A percentile compares a stretch with the other conserved stretches of the same genome.
Evolutionary conservation across 2,113 vertebrate species (phyloP).

Genomic region (Mus musculus): GRCm39 chr3:136543501-136544000

Average conservation of each 20-base stretch:
- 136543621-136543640: neutral
- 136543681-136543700: neutral
- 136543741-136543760: neutral
- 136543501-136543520: neutral
- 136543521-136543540: neutral
- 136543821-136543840: too few species aligned
- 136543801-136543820: neutral
- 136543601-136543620: neutral
- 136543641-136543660: neutral
- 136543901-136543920: too few species aligned
- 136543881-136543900: neutral
- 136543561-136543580: neutral
- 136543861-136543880: neutral
- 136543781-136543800: neutral
- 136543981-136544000: neutral
- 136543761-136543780: neutral
- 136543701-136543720: neutral
- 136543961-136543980: neutral
- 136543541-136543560: neutral
- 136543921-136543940: too few species aligned
- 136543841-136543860: neutral
- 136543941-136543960: neutral
- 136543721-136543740: conserved; percentile 6
- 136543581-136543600: neutral
- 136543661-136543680: neutral